Conservation (phyloP, 1,140 invertebrate species). For the Reticulitermes speratus region DNA sequence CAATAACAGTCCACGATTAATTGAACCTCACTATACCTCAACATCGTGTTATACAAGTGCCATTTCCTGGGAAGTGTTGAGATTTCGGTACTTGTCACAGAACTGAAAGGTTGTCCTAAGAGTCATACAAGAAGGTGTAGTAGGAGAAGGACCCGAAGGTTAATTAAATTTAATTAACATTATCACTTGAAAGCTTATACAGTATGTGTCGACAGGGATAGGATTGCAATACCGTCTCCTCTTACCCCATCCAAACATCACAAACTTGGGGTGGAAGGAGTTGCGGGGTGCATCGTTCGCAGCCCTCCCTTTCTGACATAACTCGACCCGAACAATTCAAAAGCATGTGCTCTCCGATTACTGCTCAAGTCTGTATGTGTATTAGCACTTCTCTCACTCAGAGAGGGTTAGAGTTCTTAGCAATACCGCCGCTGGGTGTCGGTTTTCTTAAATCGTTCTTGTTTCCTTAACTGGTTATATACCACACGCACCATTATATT, state of each 20-base stretch:
- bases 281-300: too few relatives aligned
- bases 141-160: not conserved
- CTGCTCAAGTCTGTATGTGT: not conserved
- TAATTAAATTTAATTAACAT: conserved; percentile 20
- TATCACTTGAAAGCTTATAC: conserved; percentile 8
- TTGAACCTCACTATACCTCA: not conserved
- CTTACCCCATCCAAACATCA: not conserved
- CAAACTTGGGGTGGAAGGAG: not conserved
- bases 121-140: not conserved
- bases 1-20: not conserved
- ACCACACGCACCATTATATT: not conserved
- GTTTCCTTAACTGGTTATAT: not conserved
- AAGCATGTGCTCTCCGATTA: not conserved
- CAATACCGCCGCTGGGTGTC: not conserved
- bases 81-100: conserved; percentile 14
- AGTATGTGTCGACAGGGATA: conserved; percentile 13
- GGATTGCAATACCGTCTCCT: not conserved
- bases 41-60: not conserved
- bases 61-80: not conserved
- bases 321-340: not conserved
- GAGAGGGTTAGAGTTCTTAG: not conserved
- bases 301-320: not conserved
- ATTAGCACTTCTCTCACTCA: not conserved
- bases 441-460: not conserved
- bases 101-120: conserved; percentile 12